Evolutionary conservation across 2,888 invertebrate species (phyloP).

Genomic region (Hymenopus coronatus): DNA sequence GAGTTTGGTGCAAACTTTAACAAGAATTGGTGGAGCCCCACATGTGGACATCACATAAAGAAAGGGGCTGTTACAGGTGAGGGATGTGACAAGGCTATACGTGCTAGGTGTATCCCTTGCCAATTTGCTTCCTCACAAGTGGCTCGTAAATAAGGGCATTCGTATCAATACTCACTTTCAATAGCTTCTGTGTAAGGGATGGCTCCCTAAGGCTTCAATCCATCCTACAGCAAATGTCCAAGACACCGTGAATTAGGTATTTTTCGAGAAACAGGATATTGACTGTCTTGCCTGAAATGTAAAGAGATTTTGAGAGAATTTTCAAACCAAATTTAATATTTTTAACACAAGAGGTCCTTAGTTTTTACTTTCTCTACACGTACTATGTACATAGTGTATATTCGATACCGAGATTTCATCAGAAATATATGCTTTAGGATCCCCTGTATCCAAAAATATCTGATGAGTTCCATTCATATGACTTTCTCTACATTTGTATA

Average conservation of each 20-base stretch:
- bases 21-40: background rate
- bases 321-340: no score
- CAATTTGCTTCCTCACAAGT: background rate
- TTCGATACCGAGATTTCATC: no score
- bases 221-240: background rate
- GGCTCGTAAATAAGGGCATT: conserved; percentile 7
- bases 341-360: no score
- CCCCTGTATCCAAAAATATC: no score
- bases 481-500: no score
- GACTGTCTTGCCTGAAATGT: no score
- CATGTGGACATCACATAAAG: background rate
- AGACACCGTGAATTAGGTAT: background rate
- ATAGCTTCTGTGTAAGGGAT: background rate
- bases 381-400: no score
- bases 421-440: no score
- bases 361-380: no score
- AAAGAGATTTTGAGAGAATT: no score
- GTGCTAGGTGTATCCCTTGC: background rate
- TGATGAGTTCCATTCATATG: no score
- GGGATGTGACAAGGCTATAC: background rate
- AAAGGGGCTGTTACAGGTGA: background rate
- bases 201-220: background rate
- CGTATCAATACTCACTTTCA: background rate
- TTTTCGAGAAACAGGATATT: no score
- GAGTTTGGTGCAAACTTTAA: background rate